A percentile compares a stretch with the other conserved stretches of the same genome.
These are phyloP conservation scores for Tuberolachnus salignus DNA, from an alignment of 2,888 invertebrate genomes.

Conservation along the genomic window DNA sequence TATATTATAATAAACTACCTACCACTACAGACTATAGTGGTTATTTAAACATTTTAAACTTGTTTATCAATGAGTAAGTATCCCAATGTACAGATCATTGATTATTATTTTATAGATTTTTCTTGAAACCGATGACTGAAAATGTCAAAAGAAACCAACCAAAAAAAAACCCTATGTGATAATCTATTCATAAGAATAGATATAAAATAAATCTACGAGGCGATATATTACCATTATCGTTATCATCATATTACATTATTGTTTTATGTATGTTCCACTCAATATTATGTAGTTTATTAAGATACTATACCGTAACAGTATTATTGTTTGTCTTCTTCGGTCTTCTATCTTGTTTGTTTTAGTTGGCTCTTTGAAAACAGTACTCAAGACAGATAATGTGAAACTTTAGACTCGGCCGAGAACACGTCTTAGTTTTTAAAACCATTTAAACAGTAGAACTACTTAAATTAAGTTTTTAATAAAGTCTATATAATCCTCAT, in stretches of 20 bases:
- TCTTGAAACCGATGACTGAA: too few species aligned
- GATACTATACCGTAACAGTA: background rate
- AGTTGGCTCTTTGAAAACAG: constrained; percentile 27
- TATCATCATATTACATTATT: background rate
- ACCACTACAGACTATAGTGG: too few species aligned
- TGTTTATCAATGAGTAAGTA: too few species aligned
- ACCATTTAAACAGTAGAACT: constrained; percentile 26
- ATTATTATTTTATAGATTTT: too few species aligned
- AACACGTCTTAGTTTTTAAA: constrained; percentile 21
- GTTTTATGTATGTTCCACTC: background rate
- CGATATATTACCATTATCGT: background rate
- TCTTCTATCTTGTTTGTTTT: constrained; percentile 19
- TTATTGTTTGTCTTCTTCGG: constrained; percentile 3
- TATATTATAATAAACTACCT: too few species aligned
- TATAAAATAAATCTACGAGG: background rate
- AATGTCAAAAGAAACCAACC: too few species aligned
- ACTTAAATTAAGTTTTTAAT: constrained; percentile 34
- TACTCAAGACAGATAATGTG: constrained; percentile 28
- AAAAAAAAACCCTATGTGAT: too few species aligned
- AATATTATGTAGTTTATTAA: constrained; percentile 1
- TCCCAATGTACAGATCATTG: too few species aligned
- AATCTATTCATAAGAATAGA: too few species aligned
- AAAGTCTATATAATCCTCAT: constrained; percentile 25
- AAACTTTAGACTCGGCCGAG: constrained; percentile 24
- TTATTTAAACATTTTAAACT: too few species aligned